Conservation (phyloP, 2,113 vertebrate genomes). For the Myocastor coypus region DNA sequence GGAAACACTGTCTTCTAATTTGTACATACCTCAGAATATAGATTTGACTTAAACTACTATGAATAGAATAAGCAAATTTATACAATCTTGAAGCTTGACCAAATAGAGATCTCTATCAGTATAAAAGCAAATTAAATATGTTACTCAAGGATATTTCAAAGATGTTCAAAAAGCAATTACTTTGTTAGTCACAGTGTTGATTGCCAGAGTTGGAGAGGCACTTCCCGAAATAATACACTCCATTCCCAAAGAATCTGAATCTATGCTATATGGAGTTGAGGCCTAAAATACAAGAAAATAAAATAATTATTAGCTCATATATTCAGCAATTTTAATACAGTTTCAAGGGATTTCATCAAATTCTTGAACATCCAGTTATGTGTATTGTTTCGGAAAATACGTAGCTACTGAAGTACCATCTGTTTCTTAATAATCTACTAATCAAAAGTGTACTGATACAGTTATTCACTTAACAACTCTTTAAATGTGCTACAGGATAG, state of each 20-base stretch:
- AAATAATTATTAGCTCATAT: conserved; percentile 77
- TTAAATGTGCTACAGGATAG: background rate
- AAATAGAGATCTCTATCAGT: conserved; percentile 53
- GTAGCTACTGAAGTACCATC: conserved; percentile 31
- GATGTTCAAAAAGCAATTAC: conserved; percentile 84
- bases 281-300: conserved; percentile 87
- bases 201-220: conserved; percentile 92
- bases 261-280: conserved; percentile 93
- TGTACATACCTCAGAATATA: conserved; percentile 39
- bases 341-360: conserved; percentile 79
- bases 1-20: conserved; percentile 51
- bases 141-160: conserved; percentile 73
- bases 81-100: conserved; percentile 52
- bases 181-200: conserved; percentile 98
- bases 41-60: background rate
- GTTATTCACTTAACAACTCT: conserved; percentile 6
- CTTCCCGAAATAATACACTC: conserved; percentile 94
- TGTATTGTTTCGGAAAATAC: conserved; percentile 64
- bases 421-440: conserved; percentile 4
- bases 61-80: conserved; percentile 37
- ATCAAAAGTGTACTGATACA: conserved; percentile 2
- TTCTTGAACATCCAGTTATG: conserved; percentile 36
- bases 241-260: conserved; percentile 94
- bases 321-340: conserved; percentile 86
- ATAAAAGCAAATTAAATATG: conserved; percentile 69